Evolutionary conservation across 2,113 vertebrate genomes (phyloP), one percentile per base, ranked within the genome.

Genomic region (Corythaeola cristata): DNA sequence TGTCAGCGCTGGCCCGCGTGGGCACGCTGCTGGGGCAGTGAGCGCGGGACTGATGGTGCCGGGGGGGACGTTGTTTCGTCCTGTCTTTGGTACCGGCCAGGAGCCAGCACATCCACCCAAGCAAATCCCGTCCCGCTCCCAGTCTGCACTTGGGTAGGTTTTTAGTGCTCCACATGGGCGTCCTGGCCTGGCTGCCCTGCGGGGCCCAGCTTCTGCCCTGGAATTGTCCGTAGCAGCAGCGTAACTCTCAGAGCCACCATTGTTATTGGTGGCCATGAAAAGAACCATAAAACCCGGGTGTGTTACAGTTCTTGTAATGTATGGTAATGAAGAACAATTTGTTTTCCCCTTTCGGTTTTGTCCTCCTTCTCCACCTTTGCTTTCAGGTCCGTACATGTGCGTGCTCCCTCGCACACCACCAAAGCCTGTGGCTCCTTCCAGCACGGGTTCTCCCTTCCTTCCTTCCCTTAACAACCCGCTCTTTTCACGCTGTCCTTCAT

Each of bases 231-330:
- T 87, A 94, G 88, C 95, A 77, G 89, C 91, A 79, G 88, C 85
- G 15, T 58, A 91, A 88, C 94, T 95, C 82, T 85, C 81, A 63
- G 93, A 96, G 93, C 87, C 95, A 86, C 93, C 76, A 49, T 94
- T 92, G 95, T 97, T 96, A 97, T 96, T 97, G 97, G 96, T 75
- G 89, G 88, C 89, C 81, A 78, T 96, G 96, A 97, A 96, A 96
- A 92, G 96, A 92, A 37, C 94, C 85, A 93, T 96, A 96, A 97
- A 97, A 85, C 20, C 62, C 80, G 85, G 86, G 80, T 90, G 50
- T 79, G 78, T 92, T 90, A 83, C 63, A 45, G 89, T 96, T 92
- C 90, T 87, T 72, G 41, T 93, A 94, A 93, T 95, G 83, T 92
- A 88, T 67, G 94, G 23, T 94, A 89, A 93, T 84, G 94, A 95